Percentiles rank a stretch among this genome's conserved stretches.
phyloP scores from a whole-genome alignment of 2,113 vertebrate genomes.

The Pristiophorus japonicus region DNA sequence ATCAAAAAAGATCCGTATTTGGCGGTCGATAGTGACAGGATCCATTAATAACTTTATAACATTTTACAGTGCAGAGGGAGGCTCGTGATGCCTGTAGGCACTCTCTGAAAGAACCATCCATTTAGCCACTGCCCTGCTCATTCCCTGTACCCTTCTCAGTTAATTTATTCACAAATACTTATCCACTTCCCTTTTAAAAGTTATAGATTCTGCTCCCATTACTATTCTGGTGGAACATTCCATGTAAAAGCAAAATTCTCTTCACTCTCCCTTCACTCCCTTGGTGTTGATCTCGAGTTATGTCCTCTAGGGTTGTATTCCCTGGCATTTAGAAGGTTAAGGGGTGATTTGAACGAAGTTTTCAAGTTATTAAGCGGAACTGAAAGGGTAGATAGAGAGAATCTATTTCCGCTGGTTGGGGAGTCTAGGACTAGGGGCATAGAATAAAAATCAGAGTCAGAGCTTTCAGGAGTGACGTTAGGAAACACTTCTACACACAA shows the following conservation, averaged over 20 bases:
- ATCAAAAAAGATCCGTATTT: no score
- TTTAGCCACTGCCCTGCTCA: background rate
- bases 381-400: background rate
- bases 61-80: background rate
- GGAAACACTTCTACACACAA: background rate
- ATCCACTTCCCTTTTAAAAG: background rate
- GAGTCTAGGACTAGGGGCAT: background rate
- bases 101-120: background rate
- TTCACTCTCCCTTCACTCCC: background rate
- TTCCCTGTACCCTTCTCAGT: background rate
- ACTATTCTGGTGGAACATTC: background rate
- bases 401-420: background rate
- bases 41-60: background rate
- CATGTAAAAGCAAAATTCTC: background rate
- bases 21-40: background rate
- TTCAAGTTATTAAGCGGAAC: background rate
- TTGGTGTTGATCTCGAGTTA: background rate
- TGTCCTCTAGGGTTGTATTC: background rate
- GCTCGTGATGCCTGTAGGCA: background rate
- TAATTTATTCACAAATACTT: background rate
- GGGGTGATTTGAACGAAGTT: background rate
- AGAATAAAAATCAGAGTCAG: background rate
- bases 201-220: background rate
- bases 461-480: background rate
- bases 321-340: background rate